Base-by-base conservation (phyloP, 2,888 invertebrate species). In the Ptychoptera albimana region DNA sequence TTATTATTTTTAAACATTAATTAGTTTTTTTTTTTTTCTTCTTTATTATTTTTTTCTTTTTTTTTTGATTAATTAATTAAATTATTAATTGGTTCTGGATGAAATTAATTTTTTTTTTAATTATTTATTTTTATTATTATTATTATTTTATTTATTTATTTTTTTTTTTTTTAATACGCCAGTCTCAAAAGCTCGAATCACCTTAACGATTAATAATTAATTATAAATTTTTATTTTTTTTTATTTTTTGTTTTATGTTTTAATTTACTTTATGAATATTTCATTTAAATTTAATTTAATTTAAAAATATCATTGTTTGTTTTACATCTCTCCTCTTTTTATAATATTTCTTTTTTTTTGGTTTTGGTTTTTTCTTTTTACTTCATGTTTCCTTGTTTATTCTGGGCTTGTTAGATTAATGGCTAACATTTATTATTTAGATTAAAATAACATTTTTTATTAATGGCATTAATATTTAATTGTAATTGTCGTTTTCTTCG, bases 131-230 rank as follows among this genome's bases (percentile, higher is more conserved):
- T 16, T 34, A 34, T 23, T 15, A 41, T 2, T 11, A 7, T 3
- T 42, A 23, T 42, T 16, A 16, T 37, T 13, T 15, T 36, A 36
- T 31, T 40, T 40, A 36, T 43, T 38, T 47, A 37, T 34, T 43
- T 41, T 49, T 45, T 39, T 47, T 50, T 50, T 51, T 50, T 50
- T 49, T 50, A 51, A 49, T 51, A 63, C 56, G 63, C 63, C 65
- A 64, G 64, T 64, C 64, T 66, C 65, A 64, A 64, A 65, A 65
- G 64, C 66, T 65, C 64, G 64, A 64, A 63, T 63, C 51, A 52
- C 49, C 49, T 48, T 50, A 48, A 43, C 41, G 39, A 13, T 46
- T 48, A 51, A 52, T 53, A 49, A 47, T 52, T 52, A 50, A 43
- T 48, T 45, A 31, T 51, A 46, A 49, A 46, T 44, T 45, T 45